These are phyloP conservation scores for Malurus splendens DNA, from an alignment of 2,797 vertebrate genomes.

Conservation along the genomic window DNA sequence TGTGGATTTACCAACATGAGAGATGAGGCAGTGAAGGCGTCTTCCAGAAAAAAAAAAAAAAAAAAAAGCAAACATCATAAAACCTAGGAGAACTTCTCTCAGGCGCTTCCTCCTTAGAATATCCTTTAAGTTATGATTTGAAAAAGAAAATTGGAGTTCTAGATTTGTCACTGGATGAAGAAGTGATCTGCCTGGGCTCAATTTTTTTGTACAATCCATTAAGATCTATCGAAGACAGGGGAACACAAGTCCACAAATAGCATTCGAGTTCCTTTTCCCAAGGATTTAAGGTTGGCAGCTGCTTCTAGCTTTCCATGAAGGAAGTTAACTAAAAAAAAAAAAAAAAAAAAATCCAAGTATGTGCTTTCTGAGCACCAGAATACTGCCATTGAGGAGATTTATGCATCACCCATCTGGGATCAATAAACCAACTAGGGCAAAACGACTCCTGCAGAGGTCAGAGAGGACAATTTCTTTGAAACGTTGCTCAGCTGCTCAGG, in stretches of 20 bases:
- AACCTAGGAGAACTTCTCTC: background rate
- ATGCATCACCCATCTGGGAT: background rate
- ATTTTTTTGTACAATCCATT: background rate
- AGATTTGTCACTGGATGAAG: background rate
- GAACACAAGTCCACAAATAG: background rate
- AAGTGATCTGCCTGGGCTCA: background rate
- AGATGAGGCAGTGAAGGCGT: background rate
- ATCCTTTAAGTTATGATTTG: background rate
- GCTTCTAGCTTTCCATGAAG: background rate
- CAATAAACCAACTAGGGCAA: background rate
- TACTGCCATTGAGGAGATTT: background rate
- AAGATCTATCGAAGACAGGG: background rate
- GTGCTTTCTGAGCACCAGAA: background rate
- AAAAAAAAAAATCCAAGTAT: background rate
- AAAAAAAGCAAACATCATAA: background rate
- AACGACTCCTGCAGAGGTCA: background rate
- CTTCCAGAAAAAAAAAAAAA: background rate
- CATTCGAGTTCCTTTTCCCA: background rate
- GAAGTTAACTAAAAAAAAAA: background rate
- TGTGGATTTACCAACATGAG: accelerated
- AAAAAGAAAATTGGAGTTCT: background rate
- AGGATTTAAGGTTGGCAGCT: background rate
- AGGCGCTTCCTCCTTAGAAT: background rate
- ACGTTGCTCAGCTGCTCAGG: background rate
- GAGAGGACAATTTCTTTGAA: background rate